These are phyloP conservation scores for Limnephilus auricula DNA, from an alignment of 2,888 invertebrate genomes.

Conservation along the genomic window DNA sequence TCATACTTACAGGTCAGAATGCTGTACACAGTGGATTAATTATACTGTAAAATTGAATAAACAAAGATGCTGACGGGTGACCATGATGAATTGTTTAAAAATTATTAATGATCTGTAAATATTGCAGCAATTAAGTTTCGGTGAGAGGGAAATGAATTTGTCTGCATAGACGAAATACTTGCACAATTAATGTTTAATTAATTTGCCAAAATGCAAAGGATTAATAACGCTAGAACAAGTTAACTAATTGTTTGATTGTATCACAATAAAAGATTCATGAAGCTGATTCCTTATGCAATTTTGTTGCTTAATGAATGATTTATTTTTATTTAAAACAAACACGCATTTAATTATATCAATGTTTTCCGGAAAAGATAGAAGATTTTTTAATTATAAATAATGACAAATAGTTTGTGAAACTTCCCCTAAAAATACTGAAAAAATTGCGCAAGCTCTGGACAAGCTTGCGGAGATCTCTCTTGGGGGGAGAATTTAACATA, in stretches of 20 bases:
- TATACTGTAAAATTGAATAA: constrained; percentile 52
- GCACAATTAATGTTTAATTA: neutral
- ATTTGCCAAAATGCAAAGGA: neutral
- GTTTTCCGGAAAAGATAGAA: neutral
- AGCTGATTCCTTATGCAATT: neutral
- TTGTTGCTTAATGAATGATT: neutral
- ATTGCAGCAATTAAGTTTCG: constrained; percentile 3
- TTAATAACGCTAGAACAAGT: neutral
- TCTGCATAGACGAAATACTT: neutral
- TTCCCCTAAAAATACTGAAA: neutral
- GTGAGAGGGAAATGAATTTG: neutral
- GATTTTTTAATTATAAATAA: neutral
- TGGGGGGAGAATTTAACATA: constrained; percentile 14
- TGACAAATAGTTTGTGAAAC: neutral
- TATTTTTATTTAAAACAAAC: neutral
- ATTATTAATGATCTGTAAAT: constrained; percentile 34
- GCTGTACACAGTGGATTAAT: constrained; percentile 46
- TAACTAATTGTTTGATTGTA: neutral
- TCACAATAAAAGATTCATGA: neutral
- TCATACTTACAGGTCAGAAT: constrained; percentile 45
- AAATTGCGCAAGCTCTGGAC: constrained; percentile 11
- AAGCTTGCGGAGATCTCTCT: constrained; percentile 18
- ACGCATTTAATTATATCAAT: neutral
- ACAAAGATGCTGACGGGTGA: constrained; percentile 44
- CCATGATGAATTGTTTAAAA: constrained; percentile 36